Conservation (phyloP, 2,797 vertebrate genomes). For the Halcyon badia region DNA sequence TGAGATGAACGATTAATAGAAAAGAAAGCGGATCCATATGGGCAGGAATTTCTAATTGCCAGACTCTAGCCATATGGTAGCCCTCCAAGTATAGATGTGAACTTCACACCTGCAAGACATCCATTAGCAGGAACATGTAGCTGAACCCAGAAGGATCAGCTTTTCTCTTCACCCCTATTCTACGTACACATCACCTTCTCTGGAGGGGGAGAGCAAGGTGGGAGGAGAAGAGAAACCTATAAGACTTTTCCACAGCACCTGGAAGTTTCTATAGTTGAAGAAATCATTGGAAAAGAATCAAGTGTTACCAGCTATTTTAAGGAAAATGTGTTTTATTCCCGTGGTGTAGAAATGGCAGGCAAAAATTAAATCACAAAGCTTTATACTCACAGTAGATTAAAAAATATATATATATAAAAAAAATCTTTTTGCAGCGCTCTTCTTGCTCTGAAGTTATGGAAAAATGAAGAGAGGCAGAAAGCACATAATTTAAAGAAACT, state of each 20-base stretch:
- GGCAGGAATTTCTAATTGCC: slow-evolving; percentile 12
- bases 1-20: slow-evolving; percentile 5
- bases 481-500: not conserved
- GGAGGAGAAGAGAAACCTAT: not conserved
- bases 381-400: not conserved
- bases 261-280: not conserved
- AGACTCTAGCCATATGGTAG: slow-evolving; percentile 24
- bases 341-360: not conserved
- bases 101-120: slow-evolving; percentile 38
- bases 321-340: not conserved
- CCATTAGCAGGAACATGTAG: slow-evolving; percentile 11
- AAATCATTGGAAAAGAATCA: not conserved
- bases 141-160: not conserved
- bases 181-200: not conserved
- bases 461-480: not conserved
- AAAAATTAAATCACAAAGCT: not conserved
- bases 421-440: not conserved
- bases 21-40: slow-evolving; percentile 9
- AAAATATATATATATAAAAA: not conserved
- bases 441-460: not conserved
- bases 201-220: not conserved
- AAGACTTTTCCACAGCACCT: not conserved
- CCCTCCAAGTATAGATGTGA: slow-evolving; percentile 2
- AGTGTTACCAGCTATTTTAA: not conserved
- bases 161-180: not conserved